Evolutionary conservation across 2,113 vertebrate genomes (phyloP).

Genomic region (Narcine bancroftii): DNA sequence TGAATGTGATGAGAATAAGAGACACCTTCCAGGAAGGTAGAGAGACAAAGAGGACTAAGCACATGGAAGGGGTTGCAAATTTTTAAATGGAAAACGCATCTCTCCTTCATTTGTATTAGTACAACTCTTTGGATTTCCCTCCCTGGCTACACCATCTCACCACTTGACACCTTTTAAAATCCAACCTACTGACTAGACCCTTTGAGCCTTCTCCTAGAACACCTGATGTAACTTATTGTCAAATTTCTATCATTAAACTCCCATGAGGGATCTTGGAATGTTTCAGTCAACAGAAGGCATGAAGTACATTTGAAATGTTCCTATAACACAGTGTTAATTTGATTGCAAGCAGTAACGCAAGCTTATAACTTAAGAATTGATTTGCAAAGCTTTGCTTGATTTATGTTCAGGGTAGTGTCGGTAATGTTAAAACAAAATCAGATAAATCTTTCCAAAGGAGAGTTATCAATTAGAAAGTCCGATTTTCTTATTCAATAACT

Average conservation of each 20-base stretch:
- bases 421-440: background rate
- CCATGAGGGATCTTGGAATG: background rate
- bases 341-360: background rate
- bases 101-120: background rate
- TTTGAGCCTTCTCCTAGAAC: background rate
- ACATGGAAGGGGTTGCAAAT: no score
- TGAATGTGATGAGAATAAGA: no score
- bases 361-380: no score
- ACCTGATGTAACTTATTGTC: background rate
- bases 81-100: no score
- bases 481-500: background rate
- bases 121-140: background rate
- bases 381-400: background rate
- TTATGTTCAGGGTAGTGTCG: background rate
- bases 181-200: background rate
- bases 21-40: no score
- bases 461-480: background rate
- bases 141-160: background rate
- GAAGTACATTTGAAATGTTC: background rate
- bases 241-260: background rate
- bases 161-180: background rate
- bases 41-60: no score
- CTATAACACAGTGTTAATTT: background rate
- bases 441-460: background rate
- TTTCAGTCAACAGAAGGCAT: background rate